Evolutionary conservation across 2,797 vertebrate species (phyloP).

Genomic region (Nannoperca obscura): DNA sequence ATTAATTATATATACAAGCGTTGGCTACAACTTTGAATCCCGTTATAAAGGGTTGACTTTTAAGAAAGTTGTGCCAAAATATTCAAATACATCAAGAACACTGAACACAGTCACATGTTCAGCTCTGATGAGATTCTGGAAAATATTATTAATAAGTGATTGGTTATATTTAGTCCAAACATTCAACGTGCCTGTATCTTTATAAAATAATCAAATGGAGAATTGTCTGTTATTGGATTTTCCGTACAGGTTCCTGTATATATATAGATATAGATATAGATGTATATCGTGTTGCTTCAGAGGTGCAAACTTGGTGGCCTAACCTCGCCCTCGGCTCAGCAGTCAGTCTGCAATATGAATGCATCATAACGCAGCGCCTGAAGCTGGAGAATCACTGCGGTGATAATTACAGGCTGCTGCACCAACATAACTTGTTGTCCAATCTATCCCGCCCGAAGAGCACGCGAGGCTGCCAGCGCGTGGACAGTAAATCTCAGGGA

Average conservation of each 20-base stretch:
- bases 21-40: not conserved
- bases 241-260: no score
- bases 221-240: not conserved
- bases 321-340: not conserved
- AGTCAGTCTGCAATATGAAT: not conserved
- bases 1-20: not conserved
- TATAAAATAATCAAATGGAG: not conserved
- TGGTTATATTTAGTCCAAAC: not conserved
- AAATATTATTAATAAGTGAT: not conserved
- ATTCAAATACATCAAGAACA: not conserved
- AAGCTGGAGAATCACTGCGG: not conserved
- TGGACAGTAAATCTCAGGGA: constrained; percentile 32
- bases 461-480: not conserved
- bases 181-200: not conserved
- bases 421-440: not conserved
- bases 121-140: not conserved
- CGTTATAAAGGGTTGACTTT: not conserved
- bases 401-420: not conserved
- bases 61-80: not conserved
- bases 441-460: not conserved
- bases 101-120: not conserved
- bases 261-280: not conserved
- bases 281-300: not conserved
- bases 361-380: not conserved
- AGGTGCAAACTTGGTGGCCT: not conserved